These are phyloP conservation scores for Corvus cornix DNA, from an alignment of 2,113 vertebrate species.

Conservation along the genomic window DNA sequence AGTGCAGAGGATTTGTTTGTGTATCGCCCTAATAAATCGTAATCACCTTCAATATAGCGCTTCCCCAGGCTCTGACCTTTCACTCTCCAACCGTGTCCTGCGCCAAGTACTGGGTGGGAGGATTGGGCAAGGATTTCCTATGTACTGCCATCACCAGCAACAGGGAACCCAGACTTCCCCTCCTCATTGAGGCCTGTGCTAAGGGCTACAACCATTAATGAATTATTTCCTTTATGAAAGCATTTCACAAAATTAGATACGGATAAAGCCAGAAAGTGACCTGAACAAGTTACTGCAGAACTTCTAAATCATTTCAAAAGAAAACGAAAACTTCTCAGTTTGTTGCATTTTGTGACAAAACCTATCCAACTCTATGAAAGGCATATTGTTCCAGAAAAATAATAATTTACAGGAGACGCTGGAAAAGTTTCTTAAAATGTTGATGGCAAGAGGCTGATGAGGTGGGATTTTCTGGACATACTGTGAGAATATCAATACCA, in stretches of 20 bases:
- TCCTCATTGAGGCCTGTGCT: background rate
- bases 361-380: background rate
- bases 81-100: background rate
- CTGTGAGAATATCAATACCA: background rate
- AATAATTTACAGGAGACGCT: background rate
- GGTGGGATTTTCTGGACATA: background rate
- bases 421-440: background rate
- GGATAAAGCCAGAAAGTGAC: background rate
- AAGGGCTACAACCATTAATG: background rate
- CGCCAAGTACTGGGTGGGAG: conserved; percentile 24
- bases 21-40: conserved; percentile 30
- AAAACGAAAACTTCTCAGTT: background rate
- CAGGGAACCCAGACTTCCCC: background rate
- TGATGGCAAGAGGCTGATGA: background rate
- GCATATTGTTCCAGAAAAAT: background rate
- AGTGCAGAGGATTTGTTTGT: conserved; percentile 21
- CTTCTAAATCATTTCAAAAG: background rate
- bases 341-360: background rate
- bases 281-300: background rate
- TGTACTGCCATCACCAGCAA: background rate
- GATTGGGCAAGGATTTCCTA: conserved; percentile 33
- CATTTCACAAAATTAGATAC: background rate
- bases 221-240: conserved; percentile 43
- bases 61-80: background rate
- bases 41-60: background rate